phyloP scores from a whole-genome alignment of 2,888 invertebrate species.

The Fissipunctia ypsillon region DNA sequence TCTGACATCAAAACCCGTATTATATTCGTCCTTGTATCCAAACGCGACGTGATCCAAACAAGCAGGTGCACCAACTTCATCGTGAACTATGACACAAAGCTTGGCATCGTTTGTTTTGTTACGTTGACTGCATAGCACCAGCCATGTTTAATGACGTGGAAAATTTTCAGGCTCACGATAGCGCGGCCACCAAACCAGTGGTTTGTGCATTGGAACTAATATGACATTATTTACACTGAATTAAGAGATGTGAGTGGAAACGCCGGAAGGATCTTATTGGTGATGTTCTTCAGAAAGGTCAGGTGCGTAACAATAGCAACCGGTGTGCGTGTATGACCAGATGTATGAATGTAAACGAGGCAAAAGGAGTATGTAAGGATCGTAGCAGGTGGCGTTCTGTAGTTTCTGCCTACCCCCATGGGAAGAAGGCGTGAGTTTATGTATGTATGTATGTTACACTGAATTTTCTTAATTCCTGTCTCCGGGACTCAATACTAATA shows the following conservation, averaged over 20 bases:
- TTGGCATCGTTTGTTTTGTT: slow-evolving; percentile 69
- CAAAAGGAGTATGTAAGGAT: too few relatives aligned
- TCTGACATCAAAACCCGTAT: slow-evolving; percentile 7
- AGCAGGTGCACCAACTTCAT: slow-evolving; percentile 70
- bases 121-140: slow-evolving; percentile 66
- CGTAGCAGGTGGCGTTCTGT: too few relatives aligned
- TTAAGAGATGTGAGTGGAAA: too few relatives aligned
- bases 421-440: too few relatives aligned
- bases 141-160: slow-evolving; percentile 82
- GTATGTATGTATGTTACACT: too few relatives aligned
- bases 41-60: slow-evolving; percentile 44
- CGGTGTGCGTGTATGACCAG: too few relatives aligned
- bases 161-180: slow-evolving; percentile 78
- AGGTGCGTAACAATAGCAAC: too few relatives aligned
- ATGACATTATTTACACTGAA: slow-evolving; percentile 69
- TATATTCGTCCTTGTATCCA: slow-evolving; percentile 43
- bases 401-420: too few relatives aligned
- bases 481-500: slow-evolving; percentile 29
- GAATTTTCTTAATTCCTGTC: slow-evolving; percentile 53
- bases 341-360: too few relatives aligned
- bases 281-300: too few relatives aligned
- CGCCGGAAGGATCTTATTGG: too few relatives aligned
- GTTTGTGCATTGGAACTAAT: slow-evolving; percentile 81
- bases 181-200: slow-evolving; percentile 73
- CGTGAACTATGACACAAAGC: slow-evolving; percentile 75